Percentiles rank a stretch among this genome's conserved stretches.
phyloP scores from a whole-genome alignment of 1,140 invertebrate species.

The Drosophila aff. region DNA sequence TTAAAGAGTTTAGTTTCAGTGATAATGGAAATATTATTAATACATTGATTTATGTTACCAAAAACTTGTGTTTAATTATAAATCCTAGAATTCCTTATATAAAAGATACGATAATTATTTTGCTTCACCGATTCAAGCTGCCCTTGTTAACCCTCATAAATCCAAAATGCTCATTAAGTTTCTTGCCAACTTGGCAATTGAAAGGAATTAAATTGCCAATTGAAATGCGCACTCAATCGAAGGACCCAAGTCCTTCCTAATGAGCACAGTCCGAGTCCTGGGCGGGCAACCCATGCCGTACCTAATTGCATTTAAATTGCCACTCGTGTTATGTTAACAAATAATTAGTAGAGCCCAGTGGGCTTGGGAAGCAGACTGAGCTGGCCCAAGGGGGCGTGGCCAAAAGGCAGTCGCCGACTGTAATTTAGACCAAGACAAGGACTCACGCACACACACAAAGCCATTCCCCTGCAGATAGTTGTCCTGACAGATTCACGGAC shows the following conservation, averaged over 20 bases:
- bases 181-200: constrained; percentile 41
- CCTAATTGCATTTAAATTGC: constrained; percentile 83
- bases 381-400: constrained; percentile 37
- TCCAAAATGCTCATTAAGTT: constrained; percentile 48
- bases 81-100: neutral
- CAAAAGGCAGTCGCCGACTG: constrained; percentile 27
- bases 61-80: neutral
- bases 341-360: constrained; percentile 78
- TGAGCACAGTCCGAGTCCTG: constrained; percentile 51
- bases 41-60: neutral
- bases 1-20: neutral
- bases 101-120: constrained; percentile 8
- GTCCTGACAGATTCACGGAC: constrained; percentile 21
- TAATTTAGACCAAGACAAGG: constrained; percentile 62
- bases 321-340: constrained; percentile 83
- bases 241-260: constrained; percentile 53
- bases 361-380: constrained; percentile 52
- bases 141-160: constrained; percentile 24
- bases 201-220: constrained; percentile 49
- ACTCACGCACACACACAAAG: constrained; percentile 21
- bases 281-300: constrained; percentile 37
- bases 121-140: neutral
- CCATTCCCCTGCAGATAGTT: constrained; percentile 10
- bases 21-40: neutral
- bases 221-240: constrained; percentile 51